These are phyloP conservation scores for Drosophila rhopaloa DNA, from an alignment of 1,140 invertebrate species.

Conservation along the genomic window DNA sequence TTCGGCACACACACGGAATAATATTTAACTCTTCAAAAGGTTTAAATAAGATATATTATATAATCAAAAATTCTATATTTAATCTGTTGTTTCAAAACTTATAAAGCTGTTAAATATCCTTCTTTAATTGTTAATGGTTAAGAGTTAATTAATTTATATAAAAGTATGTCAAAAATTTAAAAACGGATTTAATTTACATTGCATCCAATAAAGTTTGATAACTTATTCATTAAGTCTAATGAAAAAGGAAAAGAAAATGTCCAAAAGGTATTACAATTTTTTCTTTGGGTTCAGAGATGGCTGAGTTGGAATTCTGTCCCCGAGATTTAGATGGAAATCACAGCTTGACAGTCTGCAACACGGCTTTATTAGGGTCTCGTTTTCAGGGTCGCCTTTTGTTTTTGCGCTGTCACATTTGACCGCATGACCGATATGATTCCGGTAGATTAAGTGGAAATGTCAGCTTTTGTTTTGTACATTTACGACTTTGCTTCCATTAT, in stretches of 20 bases:
- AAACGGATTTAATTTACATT: too few relatives aligned
- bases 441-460: slow-evolving; percentile 35
- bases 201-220: too few relatives aligned
- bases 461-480: slow-evolving; percentile 23
- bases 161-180: too few relatives aligned
- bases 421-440: slow-evolving; percentile 20
- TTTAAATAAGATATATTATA: too few relatives aligned
- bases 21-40: background rate
- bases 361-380: slow-evolving; percentile 49
- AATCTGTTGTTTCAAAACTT: too few relatives aligned
- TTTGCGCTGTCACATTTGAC: slow-evolving; percentile 7
- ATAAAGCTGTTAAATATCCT: too few relatives aligned
- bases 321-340: slow-evolving; percentile 19
- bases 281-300: background rate
- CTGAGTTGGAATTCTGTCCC: background rate
- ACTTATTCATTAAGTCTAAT: too few relatives aligned
- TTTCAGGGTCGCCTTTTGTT: slow-evolving; percentile 23
- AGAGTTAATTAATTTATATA: too few relatives aligned
- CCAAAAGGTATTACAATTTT: background rate
- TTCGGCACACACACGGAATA: slow-evolving; percentile 16
- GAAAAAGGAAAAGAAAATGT: too few relatives aligned
- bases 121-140: too few relatives aligned
- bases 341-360: slow-evolving; percentile 24
- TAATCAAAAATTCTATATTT: too few relatives aligned
- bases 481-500: slow-evolving; percentile 29